Evolutionary conservation across 2,797 vertebrate species (phyloP).

Genomic region (Hypotaenidia philippensis): DNA sequence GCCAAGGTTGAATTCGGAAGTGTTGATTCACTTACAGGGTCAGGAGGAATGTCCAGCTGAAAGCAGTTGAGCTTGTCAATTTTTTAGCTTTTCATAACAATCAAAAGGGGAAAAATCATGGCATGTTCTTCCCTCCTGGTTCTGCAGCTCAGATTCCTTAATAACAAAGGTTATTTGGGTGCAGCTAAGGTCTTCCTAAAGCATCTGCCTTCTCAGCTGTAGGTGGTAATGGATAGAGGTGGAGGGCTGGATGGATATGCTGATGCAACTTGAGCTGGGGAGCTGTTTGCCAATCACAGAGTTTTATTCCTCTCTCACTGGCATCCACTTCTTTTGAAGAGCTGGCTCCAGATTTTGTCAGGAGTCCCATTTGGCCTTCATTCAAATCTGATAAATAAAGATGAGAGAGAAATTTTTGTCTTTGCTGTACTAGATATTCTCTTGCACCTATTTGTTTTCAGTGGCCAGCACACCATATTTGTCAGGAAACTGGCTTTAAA

Average conservation of each 20-base stretch:
- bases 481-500: neutral
- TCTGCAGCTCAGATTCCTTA: neutral
- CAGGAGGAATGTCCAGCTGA: neutral
- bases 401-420: neutral
- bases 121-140: neutral
- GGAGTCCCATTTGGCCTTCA: neutral
- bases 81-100: neutral
- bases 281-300: neutral
- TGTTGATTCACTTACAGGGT: neutral
- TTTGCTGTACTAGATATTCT: neutral
- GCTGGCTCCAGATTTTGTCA: neutral
- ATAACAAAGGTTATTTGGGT: neutral
- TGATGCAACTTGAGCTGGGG: neutral
- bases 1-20: neutral
- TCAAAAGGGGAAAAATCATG: neutral
- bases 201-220: neutral
- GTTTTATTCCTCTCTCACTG: neutral
- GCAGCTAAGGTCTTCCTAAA: neutral
- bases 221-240: neutral
- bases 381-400: constrained; percentile 6
- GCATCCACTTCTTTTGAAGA: neutral
- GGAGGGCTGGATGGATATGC: neutral
- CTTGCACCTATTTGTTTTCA: neutral
- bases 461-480: neutral
- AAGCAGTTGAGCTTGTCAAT: neutral